Percentiles rank a stretch among this genome's conserved stretches.
Conservation (phyloP, 2,113 vertebrate genomes). For the Mustelus asterias region DNA sequence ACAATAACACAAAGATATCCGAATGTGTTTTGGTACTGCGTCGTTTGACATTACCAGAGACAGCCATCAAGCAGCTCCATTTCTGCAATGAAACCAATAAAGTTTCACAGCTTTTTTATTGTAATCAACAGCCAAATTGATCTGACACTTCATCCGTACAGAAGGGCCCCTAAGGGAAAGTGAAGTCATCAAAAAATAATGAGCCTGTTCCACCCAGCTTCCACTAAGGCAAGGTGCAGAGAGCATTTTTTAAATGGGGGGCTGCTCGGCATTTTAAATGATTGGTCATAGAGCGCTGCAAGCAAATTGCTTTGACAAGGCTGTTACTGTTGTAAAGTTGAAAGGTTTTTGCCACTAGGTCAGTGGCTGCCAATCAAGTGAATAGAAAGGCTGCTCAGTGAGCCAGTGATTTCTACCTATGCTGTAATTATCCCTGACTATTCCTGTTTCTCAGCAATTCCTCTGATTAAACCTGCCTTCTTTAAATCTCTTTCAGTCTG, state of each 20-base stretch:
- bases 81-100: slow-evolving; percentile 28
- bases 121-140: slow-evolving; percentile 48
- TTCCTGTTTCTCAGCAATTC: slow-evolving; percentile 65
- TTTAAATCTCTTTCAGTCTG: slow-evolving; percentile 77
- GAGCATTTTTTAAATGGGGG: slow-evolving; percentile 51
- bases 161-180: slow-evolving; percentile 47
- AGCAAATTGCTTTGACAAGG: slow-evolving; percentile 70
- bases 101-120: slow-evolving; percentile 18
- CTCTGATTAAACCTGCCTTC: slow-evolving; percentile 77
- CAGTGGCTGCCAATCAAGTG: slow-evolving; percentile 68
- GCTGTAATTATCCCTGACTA: slow-evolving; percentile 70
- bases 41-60: not conserved
- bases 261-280: slow-evolving; percentile 54
- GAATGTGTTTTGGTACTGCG: not conserved
- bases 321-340: slow-evolving; percentile 61
- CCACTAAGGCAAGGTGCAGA: slow-evolving; percentile 48
- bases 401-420: slow-evolving; percentile 73
- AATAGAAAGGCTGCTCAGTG: slow-evolving; percentile 62
- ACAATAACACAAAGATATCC: not conserved
- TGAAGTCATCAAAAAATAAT: slow-evolving; percentile 58
- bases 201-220: slow-evolving; percentile 55
- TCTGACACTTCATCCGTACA: slow-evolving; percentile 46
- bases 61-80: not conserved
- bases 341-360: slow-evolving; percentile 68
- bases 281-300: slow-evolving; percentile 59